Conservation (phyloP, 35 echinoderm and acorn worm species). For the Holothuria glaberrima region DNA sequence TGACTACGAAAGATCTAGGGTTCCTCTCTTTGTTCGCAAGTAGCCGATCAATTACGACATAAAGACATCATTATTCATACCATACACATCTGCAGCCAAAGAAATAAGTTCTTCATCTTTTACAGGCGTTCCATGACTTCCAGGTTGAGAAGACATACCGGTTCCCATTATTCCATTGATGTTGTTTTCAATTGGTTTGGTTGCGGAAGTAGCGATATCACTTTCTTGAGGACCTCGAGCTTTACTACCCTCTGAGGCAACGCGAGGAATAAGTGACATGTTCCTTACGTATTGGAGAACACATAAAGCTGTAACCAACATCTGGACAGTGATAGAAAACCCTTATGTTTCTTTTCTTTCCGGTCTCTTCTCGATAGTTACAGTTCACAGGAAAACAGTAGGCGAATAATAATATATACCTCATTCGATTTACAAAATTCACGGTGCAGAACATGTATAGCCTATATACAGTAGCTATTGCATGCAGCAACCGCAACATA, state of each 20-base stretch:
- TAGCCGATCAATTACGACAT: background rate
- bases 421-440: no score
- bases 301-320: constrained; percentile 29
- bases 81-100: constrained; percentile 32
- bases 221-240: background rate
- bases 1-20: no score
- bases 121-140: background rate
- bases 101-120: constrained; percentile 12
- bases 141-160: background rate
- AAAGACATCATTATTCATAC: background rate
- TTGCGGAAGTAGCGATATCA: background rate
- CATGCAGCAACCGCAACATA: no score
- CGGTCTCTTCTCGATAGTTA: no score
- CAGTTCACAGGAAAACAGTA: no score
- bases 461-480: no score
- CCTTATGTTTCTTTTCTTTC: no score
- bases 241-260: no score
- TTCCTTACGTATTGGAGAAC: background rate
- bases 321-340: background rate
- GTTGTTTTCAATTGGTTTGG: background rate
- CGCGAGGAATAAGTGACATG: background rate
- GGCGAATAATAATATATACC: no score
- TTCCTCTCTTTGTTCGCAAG: no score
- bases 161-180: background rate
- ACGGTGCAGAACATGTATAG: no score